A percentile compares a stretch with the other conserved stretches of the same genome.
These are phyloP conservation scores for Lutjanus argentimaculatus DNA, from an alignment of 2,797 vertebrate species.

Conservation along the genomic window DNA sequence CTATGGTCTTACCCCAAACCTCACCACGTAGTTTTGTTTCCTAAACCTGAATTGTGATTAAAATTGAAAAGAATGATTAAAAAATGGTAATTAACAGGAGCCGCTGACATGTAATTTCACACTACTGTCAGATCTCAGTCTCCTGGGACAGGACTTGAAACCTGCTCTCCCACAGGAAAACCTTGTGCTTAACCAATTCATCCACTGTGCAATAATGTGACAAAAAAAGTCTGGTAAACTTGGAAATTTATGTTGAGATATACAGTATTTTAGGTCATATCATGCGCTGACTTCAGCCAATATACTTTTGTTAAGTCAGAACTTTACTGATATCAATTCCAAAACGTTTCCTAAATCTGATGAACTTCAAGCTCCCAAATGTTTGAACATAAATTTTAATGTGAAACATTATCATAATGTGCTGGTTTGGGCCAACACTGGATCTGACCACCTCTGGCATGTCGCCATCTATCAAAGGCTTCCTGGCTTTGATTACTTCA, in stretches of 20 bases:
- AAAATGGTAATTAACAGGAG: no score
- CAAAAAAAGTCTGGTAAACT: neutral
- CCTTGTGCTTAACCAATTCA: no score
- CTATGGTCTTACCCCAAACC: no score
- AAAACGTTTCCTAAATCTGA: conserved; percentile 7
- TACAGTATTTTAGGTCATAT: conserved; percentile 1
- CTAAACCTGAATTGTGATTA: no score
- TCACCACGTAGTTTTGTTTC: no score
- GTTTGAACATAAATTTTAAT: conserved; percentile 23
- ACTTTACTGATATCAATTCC: neutral
- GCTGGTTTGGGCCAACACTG: conserved; percentile 25
- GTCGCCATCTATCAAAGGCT: conserved; percentile 41
- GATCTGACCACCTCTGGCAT: conserved; percentile 27
- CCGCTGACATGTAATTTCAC: no score
- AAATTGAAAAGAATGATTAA: no score
- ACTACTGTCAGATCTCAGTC: no score
- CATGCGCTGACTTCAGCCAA: neutral
- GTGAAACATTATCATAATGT: conserved; percentile 37
- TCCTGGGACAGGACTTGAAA: no score
- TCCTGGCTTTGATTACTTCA: conserved; percentile 20
- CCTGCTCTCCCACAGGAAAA: no score
- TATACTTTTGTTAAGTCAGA: conserved; percentile 9
- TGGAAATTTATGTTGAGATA: neutral
- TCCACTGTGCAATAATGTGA: neutral
- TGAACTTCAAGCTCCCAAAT: neutral